Conservation (phyloP, 2,113 vertebrate genomes). For the Myiozetetes cayanensis region DNA sequence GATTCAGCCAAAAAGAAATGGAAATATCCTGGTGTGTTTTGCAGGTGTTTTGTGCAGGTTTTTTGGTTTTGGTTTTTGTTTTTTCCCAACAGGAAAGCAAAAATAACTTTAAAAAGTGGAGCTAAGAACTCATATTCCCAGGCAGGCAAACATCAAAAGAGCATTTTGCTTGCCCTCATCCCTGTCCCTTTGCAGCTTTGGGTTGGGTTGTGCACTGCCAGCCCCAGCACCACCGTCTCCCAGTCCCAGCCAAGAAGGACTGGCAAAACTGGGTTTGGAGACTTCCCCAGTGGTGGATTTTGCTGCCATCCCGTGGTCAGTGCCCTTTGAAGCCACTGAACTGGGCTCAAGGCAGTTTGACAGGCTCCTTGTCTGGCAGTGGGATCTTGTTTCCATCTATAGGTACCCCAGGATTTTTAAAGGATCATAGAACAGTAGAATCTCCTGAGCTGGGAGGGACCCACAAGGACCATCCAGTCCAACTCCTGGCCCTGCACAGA, state of each 20-base stretch:
- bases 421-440: neutral
- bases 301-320: neutral
- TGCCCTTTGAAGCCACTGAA: neutral
- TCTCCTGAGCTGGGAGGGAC: neutral
- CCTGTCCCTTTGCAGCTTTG: neutral
- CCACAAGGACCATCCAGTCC: neutral
- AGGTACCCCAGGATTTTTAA: neutral
- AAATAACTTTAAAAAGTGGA: neutral
- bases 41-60: neutral
- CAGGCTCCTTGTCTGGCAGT: neutral
- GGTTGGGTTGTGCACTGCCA: neutral
- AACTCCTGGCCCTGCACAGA: neutral
- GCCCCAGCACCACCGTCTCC: neutral
- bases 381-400: neutral
- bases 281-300: neutral
- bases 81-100: neutral
- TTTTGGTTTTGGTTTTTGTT: neutral
- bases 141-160: rapidly evolving
- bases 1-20: neutral
- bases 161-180: neutral
- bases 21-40: neutral
- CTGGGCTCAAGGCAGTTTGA: neutral
- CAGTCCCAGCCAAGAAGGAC: neutral
- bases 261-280: neutral
- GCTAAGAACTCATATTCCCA: neutral